A percentile compares a stretch with the other conserved stretches of the same genome.
phyloP scores from a whole-genome alignment of 1,140 invertebrate species.

The Drosophila kohkoa region DNA sequence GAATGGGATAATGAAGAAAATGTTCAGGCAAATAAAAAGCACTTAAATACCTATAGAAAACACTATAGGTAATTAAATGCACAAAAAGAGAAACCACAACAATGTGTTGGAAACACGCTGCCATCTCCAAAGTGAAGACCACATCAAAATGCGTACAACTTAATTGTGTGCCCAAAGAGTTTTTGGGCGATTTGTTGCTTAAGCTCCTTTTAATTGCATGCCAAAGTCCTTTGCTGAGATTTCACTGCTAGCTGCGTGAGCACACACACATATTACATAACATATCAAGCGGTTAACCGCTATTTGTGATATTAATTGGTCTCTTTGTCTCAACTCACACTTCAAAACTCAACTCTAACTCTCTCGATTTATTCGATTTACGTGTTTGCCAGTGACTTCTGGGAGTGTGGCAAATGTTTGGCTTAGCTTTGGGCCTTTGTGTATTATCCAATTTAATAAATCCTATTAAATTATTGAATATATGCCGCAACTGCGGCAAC shows the following conservation, averaged over 20 bases:
- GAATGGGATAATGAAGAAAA: neutral
- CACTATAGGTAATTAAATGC: no score
- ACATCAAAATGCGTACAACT: conserved; percentile 46
- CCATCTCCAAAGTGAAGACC: conserved; percentile 2
- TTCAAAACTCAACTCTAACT: conserved; percentile 26
- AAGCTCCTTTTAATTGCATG: conserved; percentile 73
- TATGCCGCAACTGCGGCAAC: neutral
- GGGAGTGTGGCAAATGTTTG: conserved; percentile 24
- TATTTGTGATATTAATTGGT: conserved; percentile 77
- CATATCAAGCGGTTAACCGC: conserved; percentile 62
- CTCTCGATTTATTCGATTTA: conserved; percentile 46
- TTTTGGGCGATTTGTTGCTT: conserved; percentile 50
- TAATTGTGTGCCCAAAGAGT: conserved; percentile 51
- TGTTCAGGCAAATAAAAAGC: neutral
- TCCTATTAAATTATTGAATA: neutral
- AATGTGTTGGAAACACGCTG: neutral
- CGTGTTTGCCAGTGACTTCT: conserved; percentile 28
- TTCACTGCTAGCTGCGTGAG: conserved; percentile 13
- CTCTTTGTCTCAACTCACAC: conserved; percentile 47
- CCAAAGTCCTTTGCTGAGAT: conserved; percentile 42
- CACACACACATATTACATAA: conserved; percentile 40
- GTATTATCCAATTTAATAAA: conserved; percentile 15
- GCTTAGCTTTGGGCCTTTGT: conserved; percentile 24
- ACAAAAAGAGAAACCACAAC: no score
- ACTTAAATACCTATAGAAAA: neutral